Evolutionary conservation across 2,797 vertebrate species (phyloP).

Genomic region (Amblyraja radiata): DNA sequence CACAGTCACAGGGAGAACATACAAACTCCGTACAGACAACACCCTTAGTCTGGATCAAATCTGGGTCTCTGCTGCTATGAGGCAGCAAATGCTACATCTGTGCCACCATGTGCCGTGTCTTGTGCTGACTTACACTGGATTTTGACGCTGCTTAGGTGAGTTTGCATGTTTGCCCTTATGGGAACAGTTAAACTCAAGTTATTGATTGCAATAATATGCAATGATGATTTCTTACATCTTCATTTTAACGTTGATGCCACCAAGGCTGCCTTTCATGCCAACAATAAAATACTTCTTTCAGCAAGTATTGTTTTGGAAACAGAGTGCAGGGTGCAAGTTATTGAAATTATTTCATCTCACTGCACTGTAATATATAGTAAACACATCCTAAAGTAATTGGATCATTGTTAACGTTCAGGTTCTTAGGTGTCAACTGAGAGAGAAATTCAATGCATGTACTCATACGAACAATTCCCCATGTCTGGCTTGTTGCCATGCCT

Average conservation of each 20-base stretch:
- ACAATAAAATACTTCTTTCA: neutral
- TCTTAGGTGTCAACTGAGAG: neutral
- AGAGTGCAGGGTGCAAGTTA: neutral
- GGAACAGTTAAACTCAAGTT: neutral
- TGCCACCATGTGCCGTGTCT: too few relatives aligned
- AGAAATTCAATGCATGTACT: neutral
- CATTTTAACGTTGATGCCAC: neutral
- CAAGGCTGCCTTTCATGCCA: too few relatives aligned
- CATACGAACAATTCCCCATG: neutral
- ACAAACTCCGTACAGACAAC: too few relatives aligned
- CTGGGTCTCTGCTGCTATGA: too few relatives aligned
- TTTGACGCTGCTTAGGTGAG: neutral
- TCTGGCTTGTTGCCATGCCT: neutral
- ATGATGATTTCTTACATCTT: neutral
- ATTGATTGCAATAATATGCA: too few relatives aligned
- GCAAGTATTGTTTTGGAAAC: neutral
- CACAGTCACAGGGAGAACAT: too few relatives aligned
- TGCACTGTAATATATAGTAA: neutral
- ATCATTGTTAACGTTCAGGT: too few relatives aligned
- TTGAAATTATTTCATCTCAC: neutral
- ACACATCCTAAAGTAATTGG: neutral
- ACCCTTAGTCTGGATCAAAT: too few relatives aligned
- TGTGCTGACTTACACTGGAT: neutral
- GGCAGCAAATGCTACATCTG: too few relatives aligned
- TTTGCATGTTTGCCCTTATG: neutral